Percentiles rank a stretch among this genome's conserved stretches.
phyloP scores from a whole-genome alignment of 2,113 vertebrate species.

The Pygoscelis antarcticus region DNA sequence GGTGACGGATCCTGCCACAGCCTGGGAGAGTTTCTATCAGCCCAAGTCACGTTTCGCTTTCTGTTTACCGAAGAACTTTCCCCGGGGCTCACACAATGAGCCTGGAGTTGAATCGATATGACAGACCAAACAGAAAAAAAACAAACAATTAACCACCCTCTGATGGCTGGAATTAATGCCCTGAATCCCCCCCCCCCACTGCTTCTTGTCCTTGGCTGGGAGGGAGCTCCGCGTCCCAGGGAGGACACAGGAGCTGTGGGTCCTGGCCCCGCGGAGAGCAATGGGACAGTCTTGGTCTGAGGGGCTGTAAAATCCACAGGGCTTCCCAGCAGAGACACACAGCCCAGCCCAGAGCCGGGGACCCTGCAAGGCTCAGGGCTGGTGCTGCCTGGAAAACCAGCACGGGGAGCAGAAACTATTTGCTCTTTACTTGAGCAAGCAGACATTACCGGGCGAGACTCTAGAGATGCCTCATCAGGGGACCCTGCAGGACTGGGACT shows the following conservation, averaged over 20 bases:
- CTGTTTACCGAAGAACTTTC: background rate
- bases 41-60: background rate
- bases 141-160: background rate
- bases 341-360: background rate
- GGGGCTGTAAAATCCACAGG: background rate
- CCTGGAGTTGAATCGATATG: accelerated
- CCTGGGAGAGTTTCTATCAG: accelerated
- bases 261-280: accelerated
- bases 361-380: background rate
- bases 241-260: background rate
- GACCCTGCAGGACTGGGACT: background rate
- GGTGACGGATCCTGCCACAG: background rate
- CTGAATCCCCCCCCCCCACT: background rate
- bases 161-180: background rate
- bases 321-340: background rate
- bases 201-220: background rate
- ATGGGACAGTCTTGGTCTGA: accelerated
- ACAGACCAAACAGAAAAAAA: background rate
- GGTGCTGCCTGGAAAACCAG: background rate
- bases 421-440: background rate
- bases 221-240: background rate
- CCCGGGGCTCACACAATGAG: background rate
- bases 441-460: accelerated
- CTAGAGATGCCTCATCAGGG: background rate
- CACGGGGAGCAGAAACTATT: accelerated